Conservation (phyloP, 2,888 invertebrate genomes). For the Rotaria macrura region DNA sequence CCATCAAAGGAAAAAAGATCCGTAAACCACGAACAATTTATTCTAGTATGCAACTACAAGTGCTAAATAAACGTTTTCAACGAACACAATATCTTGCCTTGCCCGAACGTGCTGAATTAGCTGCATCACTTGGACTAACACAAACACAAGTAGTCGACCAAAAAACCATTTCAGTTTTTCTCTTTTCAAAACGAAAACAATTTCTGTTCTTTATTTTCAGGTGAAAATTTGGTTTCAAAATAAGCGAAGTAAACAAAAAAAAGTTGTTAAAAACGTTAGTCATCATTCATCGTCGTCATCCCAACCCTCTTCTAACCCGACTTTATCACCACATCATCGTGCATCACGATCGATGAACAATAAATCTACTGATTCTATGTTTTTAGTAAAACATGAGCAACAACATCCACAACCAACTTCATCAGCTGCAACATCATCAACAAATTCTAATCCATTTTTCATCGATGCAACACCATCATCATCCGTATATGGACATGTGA, state of each 20-base stretch:
- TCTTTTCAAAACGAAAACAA: no score
- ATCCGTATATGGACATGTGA: neutral
- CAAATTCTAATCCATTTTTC: neutral
- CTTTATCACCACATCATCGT: neutral
- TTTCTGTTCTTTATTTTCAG: neutral
- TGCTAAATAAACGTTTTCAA: neutral
- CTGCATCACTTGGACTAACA: neutral
- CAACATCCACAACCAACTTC: neutral
- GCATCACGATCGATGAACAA: neutral
- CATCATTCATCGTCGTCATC: constrained; percentile 14
- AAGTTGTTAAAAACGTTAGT: constrained; percentile 28
- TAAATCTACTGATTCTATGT: neutral
- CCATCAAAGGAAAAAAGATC: neutral
- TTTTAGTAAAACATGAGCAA: constrained; percentile 15
- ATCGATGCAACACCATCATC: neutral
- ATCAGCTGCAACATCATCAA: neutral
- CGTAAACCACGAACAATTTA: neutral
- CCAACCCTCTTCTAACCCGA: neutral
- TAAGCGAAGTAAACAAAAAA: constrained; percentile 32
- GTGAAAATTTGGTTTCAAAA: constrained; percentile 35
- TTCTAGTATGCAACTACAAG: constrained; percentile 53
- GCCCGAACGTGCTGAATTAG: neutral
- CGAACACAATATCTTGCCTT: neutral
- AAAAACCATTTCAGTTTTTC: no score
- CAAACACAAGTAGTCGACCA: neutral